A percentile compares a stretch with the other conserved stretches of the same genome.
These are phyloP conservation scores for Peromyscus maniculatus DNA, from an alignment of 2,113 vertebrate species.

Conservation along the genomic window DNA sequence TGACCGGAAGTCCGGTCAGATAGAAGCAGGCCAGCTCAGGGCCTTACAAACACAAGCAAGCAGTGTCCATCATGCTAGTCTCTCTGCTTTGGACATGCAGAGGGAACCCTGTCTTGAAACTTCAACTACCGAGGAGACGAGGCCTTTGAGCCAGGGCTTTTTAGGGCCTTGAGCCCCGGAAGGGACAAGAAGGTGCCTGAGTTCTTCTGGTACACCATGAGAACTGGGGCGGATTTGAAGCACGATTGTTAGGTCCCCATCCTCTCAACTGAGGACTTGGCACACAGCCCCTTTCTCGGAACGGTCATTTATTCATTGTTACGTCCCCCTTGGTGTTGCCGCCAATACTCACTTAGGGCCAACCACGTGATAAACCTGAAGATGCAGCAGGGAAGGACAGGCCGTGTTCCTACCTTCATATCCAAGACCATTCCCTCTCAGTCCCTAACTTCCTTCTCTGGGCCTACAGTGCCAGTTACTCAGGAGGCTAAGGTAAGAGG, in stretches of 20 bases:
- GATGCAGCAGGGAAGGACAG: background rate
- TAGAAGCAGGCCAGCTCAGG: constrained; percentile 63
- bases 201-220: background rate
- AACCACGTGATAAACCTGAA: background rate
- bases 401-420: background rate
- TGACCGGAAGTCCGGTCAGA: constrained; percentile 65
- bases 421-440: background rate
- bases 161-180: background rate
- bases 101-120: background rate
- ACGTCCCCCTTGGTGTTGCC: background rate
- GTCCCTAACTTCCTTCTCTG: background rate
- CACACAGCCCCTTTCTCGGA: background rate
- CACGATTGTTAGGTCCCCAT: background rate
- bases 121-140: background rate
- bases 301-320: background rate
- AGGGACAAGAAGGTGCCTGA: background rate
- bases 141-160: background rate
- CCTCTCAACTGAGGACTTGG: background rate
- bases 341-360: background rate
- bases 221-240: background rate
- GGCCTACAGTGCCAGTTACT: background rate
- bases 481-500: background rate
- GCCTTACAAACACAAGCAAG: constrained; percentile 67
- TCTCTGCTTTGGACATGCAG: background rate
- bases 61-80: background rate